A percentile compares a stretch with the other conserved stretches of the same genome.
Conservation (phyloP, 1,140 invertebrate genomes). For the Drosophila asahinai region DNA sequence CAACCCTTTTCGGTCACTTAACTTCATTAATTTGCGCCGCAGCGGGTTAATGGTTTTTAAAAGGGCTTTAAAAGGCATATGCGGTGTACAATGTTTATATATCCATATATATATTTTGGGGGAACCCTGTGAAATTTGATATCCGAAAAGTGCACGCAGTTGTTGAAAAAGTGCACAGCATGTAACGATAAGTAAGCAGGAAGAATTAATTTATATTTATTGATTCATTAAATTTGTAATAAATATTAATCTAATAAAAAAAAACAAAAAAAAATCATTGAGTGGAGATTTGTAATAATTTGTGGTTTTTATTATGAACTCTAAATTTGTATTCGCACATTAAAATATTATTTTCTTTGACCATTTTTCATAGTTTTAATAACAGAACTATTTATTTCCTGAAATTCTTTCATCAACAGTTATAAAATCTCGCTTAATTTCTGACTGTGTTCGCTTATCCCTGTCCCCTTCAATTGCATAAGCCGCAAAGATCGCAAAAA, state of each 20-base stretch:
- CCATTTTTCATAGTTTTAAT: too few species aligned
- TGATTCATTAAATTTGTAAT: too few species aligned
- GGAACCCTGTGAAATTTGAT: slow-evolving; percentile 59
- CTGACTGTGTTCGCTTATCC: not conserved
- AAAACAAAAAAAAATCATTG: not conserved
- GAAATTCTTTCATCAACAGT: too few species aligned
- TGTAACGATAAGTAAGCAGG: slow-evolving; percentile 23
- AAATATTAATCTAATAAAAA: not conserved
- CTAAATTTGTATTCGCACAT: too few species aligned
- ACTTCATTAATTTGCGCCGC: slow-evolving; percentile 60
- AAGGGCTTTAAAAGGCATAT: slow-evolving; percentile 68
- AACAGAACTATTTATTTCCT: too few species aligned
- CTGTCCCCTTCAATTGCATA: slow-evolving; percentile 59
- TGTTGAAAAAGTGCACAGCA: slow-evolving; percentile 78
- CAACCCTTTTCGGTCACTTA: slow-evolving; percentile 44
- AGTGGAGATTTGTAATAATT: not conserved
- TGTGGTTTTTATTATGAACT: not conserved
- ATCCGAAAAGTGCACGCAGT: slow-evolving; percentile 49
- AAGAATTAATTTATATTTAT: not conserved
- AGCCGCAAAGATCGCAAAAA: slow-evolving; percentile 51
- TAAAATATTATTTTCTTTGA: too few species aligned
- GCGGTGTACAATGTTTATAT: slow-evolving; percentile 33
- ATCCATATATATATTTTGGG: slow-evolving; percentile 6
- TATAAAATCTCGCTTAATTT: not conserved
- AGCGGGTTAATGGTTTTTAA: slow-evolving; percentile 72